Evolutionary conservation across 2,888 invertebrate species (phyloP).

Genomic region (Lasioglossum zephyrum): DNA sequence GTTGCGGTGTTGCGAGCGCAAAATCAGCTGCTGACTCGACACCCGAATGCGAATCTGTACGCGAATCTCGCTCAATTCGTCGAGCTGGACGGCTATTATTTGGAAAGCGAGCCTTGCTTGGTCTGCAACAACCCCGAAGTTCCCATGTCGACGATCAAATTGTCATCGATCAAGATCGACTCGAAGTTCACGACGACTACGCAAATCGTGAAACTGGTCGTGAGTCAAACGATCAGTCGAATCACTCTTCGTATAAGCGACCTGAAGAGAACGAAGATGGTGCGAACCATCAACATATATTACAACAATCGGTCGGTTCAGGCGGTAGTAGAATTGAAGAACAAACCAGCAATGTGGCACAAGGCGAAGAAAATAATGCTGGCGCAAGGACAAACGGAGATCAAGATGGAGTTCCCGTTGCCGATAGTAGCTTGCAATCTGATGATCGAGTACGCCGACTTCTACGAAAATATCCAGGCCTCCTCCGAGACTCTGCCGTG

Average conservation of each 20-base stretch:
- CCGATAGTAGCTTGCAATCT: constrained; percentile 99
- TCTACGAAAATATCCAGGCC: constrained; percentile 97
- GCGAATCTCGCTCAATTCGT: constrained; percentile 96
- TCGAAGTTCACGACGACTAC: constrained; percentile 99
- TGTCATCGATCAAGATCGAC: constrained; percentile 97
- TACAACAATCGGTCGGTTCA: constrained; percentile 98
- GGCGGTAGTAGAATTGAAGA: constrained; percentile 98
- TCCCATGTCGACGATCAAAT: constrained; percentile 94
- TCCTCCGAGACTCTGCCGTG: constrained; percentile 97
- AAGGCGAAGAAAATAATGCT: constrained; percentile 96
- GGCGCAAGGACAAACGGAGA: constrained; percentile 96
- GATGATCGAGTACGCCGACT: constrained; percentile 99
- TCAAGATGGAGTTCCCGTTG: constrained; percentile 98
- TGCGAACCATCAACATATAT: constrained; percentile 97
- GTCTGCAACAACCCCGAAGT: constrained; percentile 99
- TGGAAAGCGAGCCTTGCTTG: constrained; percentile 98
- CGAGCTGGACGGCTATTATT: constrained; percentile 97
- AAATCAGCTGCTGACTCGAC: constrained; percentile 94
- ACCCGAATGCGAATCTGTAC: constrained; percentile 97
- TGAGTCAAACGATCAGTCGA: constrained; percentile 97
- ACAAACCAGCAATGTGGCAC: constrained; percentile 98
- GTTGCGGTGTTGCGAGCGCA: constrained; percentile 94
- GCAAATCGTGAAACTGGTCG: constrained; percentile 97
- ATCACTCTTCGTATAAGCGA: constrained; percentile 97
- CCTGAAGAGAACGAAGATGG: constrained; percentile 98